Evolutionary conservation across 2,888 invertebrate species (phyloP), one percentile per base, ranked within the genome.

Genomic region (Harpagoxenus sublaevis): DNA sequence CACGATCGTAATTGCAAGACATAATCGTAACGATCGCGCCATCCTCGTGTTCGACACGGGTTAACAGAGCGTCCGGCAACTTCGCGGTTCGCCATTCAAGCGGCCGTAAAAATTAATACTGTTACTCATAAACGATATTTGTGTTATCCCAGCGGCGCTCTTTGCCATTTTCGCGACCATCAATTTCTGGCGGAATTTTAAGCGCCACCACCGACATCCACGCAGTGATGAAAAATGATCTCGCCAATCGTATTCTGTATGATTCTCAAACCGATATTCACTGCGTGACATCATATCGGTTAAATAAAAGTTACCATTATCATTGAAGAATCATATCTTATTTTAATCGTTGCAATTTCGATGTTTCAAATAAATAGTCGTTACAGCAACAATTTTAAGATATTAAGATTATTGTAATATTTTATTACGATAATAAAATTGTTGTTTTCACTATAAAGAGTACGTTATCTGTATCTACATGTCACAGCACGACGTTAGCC

Each of bases 1-100:
- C 89, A 89, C 91, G 91, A 92, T 92, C 89, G 93, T 92, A 92
- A 93, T 93, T 93, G 91, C 83, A 71, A 77, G 82, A 86, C 85
- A 86, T 86, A 87, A 88, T 89, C 85, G 75, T 86, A 88, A 84
- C 81, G 84, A 86, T 84, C 83, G 39, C 60, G 66, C 70, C 23
- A 39, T 73, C 65, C 42, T 57, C 70, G 23, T 73, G 75, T 71
- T 83, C 71, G 53, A 71, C 75, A 62, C 65, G 70, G n/a, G 70
- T 48, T 74, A 66, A 73, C 45, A 66, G 66, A 57, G 18, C 18
- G 45, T 74, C 75, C 73, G 66, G 57, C 70, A 85, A 89, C 85
- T 71, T 77, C 57, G 83, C 23, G 77, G 74, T 45, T 62, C 28
- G 57, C 79, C 48, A 63, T 82, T 66, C 60, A 39, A 71, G 57